Conservation (phyloP, 2,888 invertebrate species). For the Loripinus fragilis region DNA sequence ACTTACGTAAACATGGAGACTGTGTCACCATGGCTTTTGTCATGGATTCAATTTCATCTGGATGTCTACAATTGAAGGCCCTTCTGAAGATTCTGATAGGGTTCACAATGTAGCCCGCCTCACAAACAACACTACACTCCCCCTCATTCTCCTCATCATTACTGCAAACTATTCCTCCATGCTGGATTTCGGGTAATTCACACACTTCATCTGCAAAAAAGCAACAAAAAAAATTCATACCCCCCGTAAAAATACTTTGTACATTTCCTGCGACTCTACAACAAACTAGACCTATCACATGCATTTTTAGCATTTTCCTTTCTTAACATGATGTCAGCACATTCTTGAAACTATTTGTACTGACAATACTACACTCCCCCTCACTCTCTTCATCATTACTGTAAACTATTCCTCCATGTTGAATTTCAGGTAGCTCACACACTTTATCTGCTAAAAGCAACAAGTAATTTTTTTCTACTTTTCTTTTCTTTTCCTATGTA, state of each 20-base stretch:
- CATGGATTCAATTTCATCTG: constrained; percentile 65
- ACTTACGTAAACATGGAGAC: constrained; percentile 71
- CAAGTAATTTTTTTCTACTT: too few relatives aligned
- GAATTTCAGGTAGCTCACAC: constrained; percentile 70
- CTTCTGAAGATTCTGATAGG: constrained; percentile 69
- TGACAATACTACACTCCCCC: constrained; percentile 65
- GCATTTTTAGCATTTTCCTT: too few relatives aligned
- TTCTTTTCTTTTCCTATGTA: too few relatives aligned
- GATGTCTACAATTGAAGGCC: constrained; percentile 67
- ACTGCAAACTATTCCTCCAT: constrained; percentile 73
- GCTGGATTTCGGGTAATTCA: constrained; percentile 67
- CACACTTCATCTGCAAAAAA: constrained; percentile 48
- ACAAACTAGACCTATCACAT: too few relatives aligned
- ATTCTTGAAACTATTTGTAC: too few relatives aligned
- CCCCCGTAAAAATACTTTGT: too few relatives aligned
- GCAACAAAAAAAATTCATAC: too few relatives aligned
- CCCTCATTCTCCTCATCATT: constrained; percentile 40
- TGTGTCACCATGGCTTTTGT: constrained; percentile 63
- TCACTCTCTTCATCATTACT: constrained; percentile 47
- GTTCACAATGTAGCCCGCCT: constrained; percentile 66
- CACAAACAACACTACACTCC: constrained; percentile 69
- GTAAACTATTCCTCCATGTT: constrained; percentile 73
- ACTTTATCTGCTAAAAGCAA: too few relatives aligned
- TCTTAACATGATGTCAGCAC: too few relatives aligned
- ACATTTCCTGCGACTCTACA: too few relatives aligned